Evolutionary conservation across 2,888 invertebrate genomes (phyloP), one percentile per base, ranked within the genome.

Genomic region (Tipula unca): DNA sequence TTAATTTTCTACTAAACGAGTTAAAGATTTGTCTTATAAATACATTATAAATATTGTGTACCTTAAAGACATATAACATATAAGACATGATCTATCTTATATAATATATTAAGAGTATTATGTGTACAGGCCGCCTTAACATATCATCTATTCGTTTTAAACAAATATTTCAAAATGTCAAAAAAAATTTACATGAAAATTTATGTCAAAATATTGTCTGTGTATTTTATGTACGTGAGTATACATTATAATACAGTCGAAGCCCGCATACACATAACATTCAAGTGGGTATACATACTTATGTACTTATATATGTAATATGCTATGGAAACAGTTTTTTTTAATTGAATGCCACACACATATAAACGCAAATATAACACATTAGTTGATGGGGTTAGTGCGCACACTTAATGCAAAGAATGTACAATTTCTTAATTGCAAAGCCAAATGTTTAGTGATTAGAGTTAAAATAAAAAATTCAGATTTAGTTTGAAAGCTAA

Each of bases 301-400:
- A 48, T 48, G 17, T 1, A 1, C n/a, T 42, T 42, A 42, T 42
- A 42, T 13, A 42, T 10, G 14, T 39, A 48, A 17, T n/a, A n/a
- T 1, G 48, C 4, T 25, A 69, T 25, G n/a, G 25, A 69, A 69
- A 25, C 10, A 25, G 25, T 8, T 69, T 69, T 69, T 8, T 69
- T 69, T 69, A 25, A 69, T 69, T 69, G 69, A 69, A 69, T 69
- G 69, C 69, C 48, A 48, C 69, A 69, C 69, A 69, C 69, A 69
- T n/a, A n/a, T 69, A 25, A 69, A 25, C n/a, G 69, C 69, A 69
- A 69, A 10, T 13, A 17, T 54, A 54, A 54, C 48, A 54, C 20
- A 32, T 32, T 32, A 0, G n/a, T 3, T 42, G 42, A 10, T 3
- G 42, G 42, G 13, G 14, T 10, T 14, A 3, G 4, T 14, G 14